Base-by-base conservation (phyloP, 2,797 vertebrate genomes). In the Acipenser transmontanus region DNA sequence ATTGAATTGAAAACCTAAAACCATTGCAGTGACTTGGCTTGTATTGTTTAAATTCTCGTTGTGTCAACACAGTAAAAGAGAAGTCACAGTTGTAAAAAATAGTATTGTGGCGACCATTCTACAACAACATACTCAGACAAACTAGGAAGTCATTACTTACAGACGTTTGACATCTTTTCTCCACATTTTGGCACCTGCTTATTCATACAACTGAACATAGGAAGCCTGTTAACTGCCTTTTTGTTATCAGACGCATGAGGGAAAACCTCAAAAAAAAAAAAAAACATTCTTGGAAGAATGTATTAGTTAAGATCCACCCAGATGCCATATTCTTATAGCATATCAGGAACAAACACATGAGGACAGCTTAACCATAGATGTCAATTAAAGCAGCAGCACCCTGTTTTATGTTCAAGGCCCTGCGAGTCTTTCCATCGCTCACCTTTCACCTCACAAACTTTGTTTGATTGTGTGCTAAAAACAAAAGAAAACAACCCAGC, bases 171-270 rank as follows among this genome's bases (percentile, higher is more conserved):
- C 72, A 20, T 76, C 68, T 69, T 64, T 34, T 66, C 50, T 71
- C 73, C 72, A 57, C 77, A 77, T 70, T 67, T 73, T 78, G 77
- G 70, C 88, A 89, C 81, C 88, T 89, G 88, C 66, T 69, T 77
- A 78, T 80, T 77, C 78, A 79, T 76, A 59, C 86, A 80, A 80
- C 82, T 82, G 81, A 88, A 74, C 71, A 79, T 77, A 91, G 90
- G 89, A 91, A 91, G 87, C 88, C 79, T 77, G 74, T 81, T 84
- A 91, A 90, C 89, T 80, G 84, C 83, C 84, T 81, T 63, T 74
- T 66, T 69, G 73, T 84, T 85, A 85, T 85, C 72, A 81, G 77
- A 72, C 70, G 64, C 56, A 60, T 72, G 78, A 77, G 77, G 81
- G 72, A 61, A 85, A 85, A 85, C 83, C 82, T 85, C 81, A 80